phyloP scores from a whole-genome alignment of 2,797 vertebrate genomes.

The Rhinichthys osculus region DNA sequence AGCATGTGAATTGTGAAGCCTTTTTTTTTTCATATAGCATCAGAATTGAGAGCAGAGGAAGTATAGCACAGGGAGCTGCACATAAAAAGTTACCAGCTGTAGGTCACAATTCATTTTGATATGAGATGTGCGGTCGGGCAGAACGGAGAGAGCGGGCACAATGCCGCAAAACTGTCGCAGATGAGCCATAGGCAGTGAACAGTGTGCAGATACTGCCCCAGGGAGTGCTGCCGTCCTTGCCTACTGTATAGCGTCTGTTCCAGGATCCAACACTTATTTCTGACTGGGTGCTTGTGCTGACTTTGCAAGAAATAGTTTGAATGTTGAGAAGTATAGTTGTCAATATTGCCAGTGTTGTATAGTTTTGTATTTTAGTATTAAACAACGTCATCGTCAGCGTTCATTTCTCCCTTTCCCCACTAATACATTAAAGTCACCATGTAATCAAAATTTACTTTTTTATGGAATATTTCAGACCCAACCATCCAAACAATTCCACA shows the following conservation, averaged over 20 bases:
- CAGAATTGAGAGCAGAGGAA: background rate
- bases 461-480: background rate
- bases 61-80: background rate
- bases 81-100: background rate
- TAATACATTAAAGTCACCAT: background rate
- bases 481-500: too few species aligned
- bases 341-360: background rate
- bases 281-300: background rate
- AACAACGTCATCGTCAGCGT: background rate
- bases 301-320: background rate
- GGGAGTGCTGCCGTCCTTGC: background rate
- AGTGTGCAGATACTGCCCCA: background rate
- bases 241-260: background rate
- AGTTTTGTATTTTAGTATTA: background rate
- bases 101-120: slow-evolving; percentile 22
- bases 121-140: background rate
- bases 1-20: background rate
- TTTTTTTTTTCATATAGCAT: background rate
- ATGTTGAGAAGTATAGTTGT: background rate
- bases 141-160: slow-evolving; percentile 1
- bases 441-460: background rate
- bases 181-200: slow-evolving; percentile 28
- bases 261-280: background rate
- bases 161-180: slow-evolving; percentile 7
- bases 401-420: background rate